Percentiles rank a stretch among this genome's conserved stretches.
These are phyloP conservation scores for Elanoides forficatus DNA, from an alignment of 2,113 vertebrate species.

Conservation along the genomic window DNA sequence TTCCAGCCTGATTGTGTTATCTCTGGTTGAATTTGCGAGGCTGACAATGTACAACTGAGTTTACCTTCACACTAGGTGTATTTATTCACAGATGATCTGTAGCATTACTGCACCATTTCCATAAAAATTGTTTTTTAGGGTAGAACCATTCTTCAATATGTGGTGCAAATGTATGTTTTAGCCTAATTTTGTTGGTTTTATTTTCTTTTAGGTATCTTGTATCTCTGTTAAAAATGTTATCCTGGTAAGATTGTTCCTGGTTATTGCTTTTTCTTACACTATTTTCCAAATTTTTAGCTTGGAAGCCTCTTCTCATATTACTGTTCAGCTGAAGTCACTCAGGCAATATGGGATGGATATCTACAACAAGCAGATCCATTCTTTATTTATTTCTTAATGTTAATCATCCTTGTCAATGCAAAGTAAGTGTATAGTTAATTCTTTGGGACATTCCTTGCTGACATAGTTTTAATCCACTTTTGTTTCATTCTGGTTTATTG, in stretches of 20 bases:
- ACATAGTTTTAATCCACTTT: not conserved
- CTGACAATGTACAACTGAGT: not conserved
- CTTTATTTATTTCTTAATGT: slow-evolving; percentile 97
- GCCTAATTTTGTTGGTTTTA: not conserved
- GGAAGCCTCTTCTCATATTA: slow-evolving; percentile 92
- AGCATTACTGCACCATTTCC: not conserved
- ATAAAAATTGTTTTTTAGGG: not conserved
- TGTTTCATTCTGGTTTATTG: slow-evolving; percentile 21
- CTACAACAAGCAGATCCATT: slow-evolving; percentile 95
- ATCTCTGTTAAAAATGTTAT: not conserved
- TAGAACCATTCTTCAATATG: not conserved
- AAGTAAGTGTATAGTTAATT: slow-evolving; percentile 80
- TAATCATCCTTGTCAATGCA: slow-evolving; percentile 98
- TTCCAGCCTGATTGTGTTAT: not conserved
- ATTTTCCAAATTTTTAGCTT: slow-evolving; percentile 74
- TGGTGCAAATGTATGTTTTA: not conserved
- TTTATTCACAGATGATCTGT: not conserved
- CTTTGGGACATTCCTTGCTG: not conserved
- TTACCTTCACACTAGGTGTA: not conserved
- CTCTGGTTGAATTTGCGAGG: not conserved
- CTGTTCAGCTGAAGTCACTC: slow-evolving; percentile 88
- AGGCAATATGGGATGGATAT: slow-evolving; percentile 94
- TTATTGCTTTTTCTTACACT: slow-evolving; percentile 7
- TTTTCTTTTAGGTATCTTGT: not conserved
- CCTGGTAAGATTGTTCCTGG: not conserved